Evolutionary conservation across 2,113 vertebrate species (phyloP).

Genomic region (Piaya cayana): DNA sequence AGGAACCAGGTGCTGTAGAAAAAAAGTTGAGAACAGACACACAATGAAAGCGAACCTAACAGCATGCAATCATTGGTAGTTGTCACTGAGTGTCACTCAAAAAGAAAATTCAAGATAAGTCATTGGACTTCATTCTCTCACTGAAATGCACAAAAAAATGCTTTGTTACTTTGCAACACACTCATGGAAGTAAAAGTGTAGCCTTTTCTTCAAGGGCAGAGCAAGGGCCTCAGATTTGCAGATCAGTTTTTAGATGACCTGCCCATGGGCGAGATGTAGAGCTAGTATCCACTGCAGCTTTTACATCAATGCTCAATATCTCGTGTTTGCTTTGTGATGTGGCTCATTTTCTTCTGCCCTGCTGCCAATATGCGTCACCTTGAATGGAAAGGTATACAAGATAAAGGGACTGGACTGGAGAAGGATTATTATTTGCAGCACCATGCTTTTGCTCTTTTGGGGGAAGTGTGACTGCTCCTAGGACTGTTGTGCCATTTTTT

Average conservation of each 20-base stretch:
- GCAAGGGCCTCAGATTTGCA: not conserved
- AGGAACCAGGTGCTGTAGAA: not conserved
- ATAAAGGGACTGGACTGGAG: not conserved
- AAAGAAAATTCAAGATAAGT: not conserved
- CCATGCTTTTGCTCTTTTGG: not conserved
- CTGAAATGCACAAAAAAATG: not conserved
- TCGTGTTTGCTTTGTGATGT: not conserved
- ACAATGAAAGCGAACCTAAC: not conserved
- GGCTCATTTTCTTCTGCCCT: not conserved
- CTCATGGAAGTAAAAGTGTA: not conserved
- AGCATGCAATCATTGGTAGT: not conserved
- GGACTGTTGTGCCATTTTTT: not conserved
- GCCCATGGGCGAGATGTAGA: not conserved
- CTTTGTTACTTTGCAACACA: not conserved
- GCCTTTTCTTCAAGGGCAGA: not conserved
- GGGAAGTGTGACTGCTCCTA: not conserved
- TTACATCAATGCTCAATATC: rapidly evolving
- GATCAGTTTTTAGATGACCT: not conserved
- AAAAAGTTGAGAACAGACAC: not conserved
- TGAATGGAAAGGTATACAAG: not conserved
- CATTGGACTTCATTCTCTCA: not conserved
- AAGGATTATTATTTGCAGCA: not conserved
- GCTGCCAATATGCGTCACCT: not conserved
- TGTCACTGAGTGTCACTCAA: not conserved
- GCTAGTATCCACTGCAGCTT: not conserved